Base-by-base conservation (phyloP, 1,140 invertebrate species). In the Penaeus vannamei region DNA sequence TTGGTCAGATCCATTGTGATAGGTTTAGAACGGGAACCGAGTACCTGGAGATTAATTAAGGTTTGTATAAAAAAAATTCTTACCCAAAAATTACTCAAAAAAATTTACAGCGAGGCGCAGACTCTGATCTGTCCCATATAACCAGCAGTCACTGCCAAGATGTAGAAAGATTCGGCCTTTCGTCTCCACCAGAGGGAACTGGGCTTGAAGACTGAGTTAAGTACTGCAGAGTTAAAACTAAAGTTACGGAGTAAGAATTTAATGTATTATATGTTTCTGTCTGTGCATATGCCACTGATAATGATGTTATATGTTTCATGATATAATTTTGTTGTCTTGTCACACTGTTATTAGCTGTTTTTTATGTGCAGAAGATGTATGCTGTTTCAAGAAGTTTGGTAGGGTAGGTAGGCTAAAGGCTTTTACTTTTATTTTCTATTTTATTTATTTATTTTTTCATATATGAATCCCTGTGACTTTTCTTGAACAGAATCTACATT, bases 1-100 rank as follows among this genome's bases (percentile, higher is more conserved):
- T 62, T 84, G 81, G 87, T 77, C 62, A 83, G 53, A 82, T 82
- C 87, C 87, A 88, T 84, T 88, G 87, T 88, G 87, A 84, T 88
- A 88, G 87, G 81, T 84, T 88, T 88, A 88, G 87, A 76, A 84
- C 59, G 69, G 81, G 81, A 88, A 86, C 85, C 60, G 69, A 88
- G 87, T 88, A 88, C 87, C 87, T 88, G 87, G 87, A 87, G 79
- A 87, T 88, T 88, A 88, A 84, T 82, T 88, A 88, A 88, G 87
- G 87, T 88, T 88, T 88, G 82, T 88, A 77, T 86, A 86, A 76
- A 86, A 77, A 88, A 87, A 72, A 26, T 88, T 84, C 69, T 88
- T 84, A 77, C 69, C 80, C 60, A 84, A 88, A 88, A 84, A 88
- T 83, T 88, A 83, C 81, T 59, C 66, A 84, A 84, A 84, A 88